Evolutionary conservation across 2,797 vertebrate genomes (phyloP).

Genomic region (Acridotheres tristis): DNA sequence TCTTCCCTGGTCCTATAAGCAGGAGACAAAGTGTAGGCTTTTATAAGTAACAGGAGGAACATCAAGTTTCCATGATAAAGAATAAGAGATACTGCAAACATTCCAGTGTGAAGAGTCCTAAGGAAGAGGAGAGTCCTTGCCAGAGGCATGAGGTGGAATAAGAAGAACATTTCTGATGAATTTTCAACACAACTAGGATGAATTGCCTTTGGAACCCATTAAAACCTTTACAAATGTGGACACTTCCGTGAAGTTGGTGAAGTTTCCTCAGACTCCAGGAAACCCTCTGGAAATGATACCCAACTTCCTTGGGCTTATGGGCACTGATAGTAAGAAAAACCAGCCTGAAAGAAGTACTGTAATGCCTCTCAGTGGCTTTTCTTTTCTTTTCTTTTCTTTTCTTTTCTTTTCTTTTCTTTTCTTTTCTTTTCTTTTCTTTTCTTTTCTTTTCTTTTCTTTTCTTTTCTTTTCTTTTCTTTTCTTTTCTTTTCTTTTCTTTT

Average conservation of each 20-base stretch:
- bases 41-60: not conserved
- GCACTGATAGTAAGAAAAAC: not conserved
- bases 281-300: not conserved
- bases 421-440: not conserved
- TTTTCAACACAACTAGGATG: not conserved
- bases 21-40: not conserved
- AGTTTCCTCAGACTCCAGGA: not conserved
- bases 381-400: not conserved
- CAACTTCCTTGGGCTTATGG: rapidly evolving
- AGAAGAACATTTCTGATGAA: not conserved
- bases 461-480: not conserved
- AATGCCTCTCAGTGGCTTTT: not conserved
- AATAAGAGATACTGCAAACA: not conserved
- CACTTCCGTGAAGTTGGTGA: not conserved
- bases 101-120: not conserved
- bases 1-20: not conserved
- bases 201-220: not conserved
- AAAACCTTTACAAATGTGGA: not conserved
- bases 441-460: not conserved
- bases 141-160: not conserved
- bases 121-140: not conserved
- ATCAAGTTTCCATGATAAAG: not conserved
- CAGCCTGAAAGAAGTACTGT: not conserved
- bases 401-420: too few relatives aligned
- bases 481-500: not conserved